Percentiles rank a stretch among this genome's conserved stretches.
phyloP scores from a whole-genome alignment of 2,888 invertebrate species.

The Campoletis raptor region DNA sequence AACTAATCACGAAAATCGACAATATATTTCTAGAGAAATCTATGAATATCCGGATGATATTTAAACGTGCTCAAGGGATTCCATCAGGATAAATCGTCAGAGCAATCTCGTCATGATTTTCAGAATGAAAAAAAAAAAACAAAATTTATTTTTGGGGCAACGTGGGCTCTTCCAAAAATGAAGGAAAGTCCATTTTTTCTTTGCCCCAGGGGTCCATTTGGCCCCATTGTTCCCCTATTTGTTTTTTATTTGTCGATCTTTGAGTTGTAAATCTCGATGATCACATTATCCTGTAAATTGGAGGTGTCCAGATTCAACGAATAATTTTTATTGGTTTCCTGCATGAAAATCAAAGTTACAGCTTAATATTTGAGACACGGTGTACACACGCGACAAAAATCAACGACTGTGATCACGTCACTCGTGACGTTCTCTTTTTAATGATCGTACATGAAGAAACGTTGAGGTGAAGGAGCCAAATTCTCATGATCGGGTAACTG shows the following conservation, averaged over 20 bases:
- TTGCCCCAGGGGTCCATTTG: too few relatives aligned
- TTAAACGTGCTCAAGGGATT: not conserved
- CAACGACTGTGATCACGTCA: slow-evolving; percentile 8
- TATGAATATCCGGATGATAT: not conserved
- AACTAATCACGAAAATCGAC: not conserved
- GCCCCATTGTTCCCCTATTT: too few relatives aligned
- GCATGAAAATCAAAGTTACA: not conserved
- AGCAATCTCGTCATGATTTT: not conserved
- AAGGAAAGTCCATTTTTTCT: too few relatives aligned
- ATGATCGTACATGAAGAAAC: slow-evolving; percentile 30
- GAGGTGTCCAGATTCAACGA: too few relatives aligned
- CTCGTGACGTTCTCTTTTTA: slow-evolving; percentile 12
- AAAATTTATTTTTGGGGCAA: too few relatives aligned
- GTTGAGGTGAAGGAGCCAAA: slow-evolving; percentile 11
- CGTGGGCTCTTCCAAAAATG: too few relatives aligned
- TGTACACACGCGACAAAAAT: not conserved
- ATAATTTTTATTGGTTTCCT: not conserved
- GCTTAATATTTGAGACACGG: not conserved
- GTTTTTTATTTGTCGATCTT: too few relatives aligned
- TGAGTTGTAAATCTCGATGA: too few relatives aligned
- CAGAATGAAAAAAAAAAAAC: not conserved
- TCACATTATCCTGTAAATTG: too few relatives aligned
- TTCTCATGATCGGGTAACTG: slow-evolving; percentile 26
- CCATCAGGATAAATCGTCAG: too few relatives aligned
- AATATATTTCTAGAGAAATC: not conserved